Evolutionary conservation across 2,113 vertebrate species (phyloP).

Genomic region (Crotalus horridus): DNA sequence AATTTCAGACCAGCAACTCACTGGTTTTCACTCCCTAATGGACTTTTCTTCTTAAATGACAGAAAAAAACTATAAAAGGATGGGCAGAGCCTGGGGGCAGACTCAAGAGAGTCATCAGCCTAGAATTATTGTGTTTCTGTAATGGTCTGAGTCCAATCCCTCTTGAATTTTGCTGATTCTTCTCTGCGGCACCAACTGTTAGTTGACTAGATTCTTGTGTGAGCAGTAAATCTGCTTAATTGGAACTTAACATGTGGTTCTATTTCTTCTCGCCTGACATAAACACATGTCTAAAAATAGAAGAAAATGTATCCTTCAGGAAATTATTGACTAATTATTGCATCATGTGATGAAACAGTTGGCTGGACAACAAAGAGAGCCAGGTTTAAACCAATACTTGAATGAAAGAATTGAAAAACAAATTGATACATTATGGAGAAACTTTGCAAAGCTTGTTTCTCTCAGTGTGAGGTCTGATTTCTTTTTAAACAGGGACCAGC

Average conservation of each 20-base stretch:
- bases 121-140: not conserved
- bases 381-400: not conserved
- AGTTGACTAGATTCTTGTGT: not conserved
- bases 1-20: not conserved
- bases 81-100: not conserved
- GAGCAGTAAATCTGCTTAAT: not conserved
- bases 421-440: not conserved
- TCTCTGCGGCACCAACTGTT: not conserved
- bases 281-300: not conserved
- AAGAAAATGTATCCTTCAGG: not conserved
- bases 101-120: not conserved
- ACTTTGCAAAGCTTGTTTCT: not conserved
- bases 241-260: not conserved
- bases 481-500: conserved; percentile 38
- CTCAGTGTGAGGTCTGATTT: conserved; percentile 29
- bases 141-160: not conserved
- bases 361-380: not conserved
- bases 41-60: not conserved
- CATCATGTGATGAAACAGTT: not conserved
- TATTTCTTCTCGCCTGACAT: not conserved
- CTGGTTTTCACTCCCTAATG: not conserved
- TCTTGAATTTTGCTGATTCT: not conserved
- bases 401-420: not conserved
- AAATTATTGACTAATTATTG: not conserved
- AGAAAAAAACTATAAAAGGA: not conserved